These are phyloP conservation scores for Wiebesia pumilae DNA, from an alignment of 1,140 invertebrate species.

Conservation along the genomic window DNA sequence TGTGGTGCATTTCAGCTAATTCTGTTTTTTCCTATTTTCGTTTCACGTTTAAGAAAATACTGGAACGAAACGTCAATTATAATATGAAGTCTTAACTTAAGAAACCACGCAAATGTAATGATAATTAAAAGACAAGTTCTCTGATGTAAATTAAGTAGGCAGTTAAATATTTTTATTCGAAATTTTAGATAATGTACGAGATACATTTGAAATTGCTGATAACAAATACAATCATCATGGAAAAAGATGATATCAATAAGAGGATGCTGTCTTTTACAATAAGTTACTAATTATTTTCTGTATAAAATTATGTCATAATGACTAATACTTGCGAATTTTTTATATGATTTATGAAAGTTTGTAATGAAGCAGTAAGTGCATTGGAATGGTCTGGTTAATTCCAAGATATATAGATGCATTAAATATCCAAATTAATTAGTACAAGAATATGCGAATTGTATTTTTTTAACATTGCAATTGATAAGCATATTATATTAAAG, in stretches of 20 bases:
- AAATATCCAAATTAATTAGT: slow-evolving; percentile 18
- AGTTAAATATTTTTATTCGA: not conserved
- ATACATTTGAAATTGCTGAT: not conserved
- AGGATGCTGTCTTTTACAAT: not conserved
- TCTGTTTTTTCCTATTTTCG: not conserved
- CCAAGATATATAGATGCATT: not conserved
- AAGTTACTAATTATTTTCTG: not conserved
- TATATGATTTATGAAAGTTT: not conserved
- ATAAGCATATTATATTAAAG: slow-evolving; percentile 11
- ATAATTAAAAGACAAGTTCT: slow-evolving; percentile 25
- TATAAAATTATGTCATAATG: not conserved
- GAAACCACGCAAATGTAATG: slow-evolving; percentile 3
- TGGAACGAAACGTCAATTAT: slow-evolving; percentile 19
- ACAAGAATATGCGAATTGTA: not conserved
- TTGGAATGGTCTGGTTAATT: slow-evolving; percentile 30
- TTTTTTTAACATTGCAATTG: slow-evolving; percentile 17
- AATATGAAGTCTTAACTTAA: not conserved
- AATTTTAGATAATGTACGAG: not conserved
- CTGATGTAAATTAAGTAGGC: not conserved
- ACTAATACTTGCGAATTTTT: not conserved
- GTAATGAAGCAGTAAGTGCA: slow-evolving; percentile 1
- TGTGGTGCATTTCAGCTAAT: not conserved
- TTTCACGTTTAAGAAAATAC: not conserved
- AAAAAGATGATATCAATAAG: too few relatives aligned
- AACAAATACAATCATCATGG: not conserved